Conservation (phyloP, 2,888 invertebrate genomes). For the Alloplasta piceator region DNA sequence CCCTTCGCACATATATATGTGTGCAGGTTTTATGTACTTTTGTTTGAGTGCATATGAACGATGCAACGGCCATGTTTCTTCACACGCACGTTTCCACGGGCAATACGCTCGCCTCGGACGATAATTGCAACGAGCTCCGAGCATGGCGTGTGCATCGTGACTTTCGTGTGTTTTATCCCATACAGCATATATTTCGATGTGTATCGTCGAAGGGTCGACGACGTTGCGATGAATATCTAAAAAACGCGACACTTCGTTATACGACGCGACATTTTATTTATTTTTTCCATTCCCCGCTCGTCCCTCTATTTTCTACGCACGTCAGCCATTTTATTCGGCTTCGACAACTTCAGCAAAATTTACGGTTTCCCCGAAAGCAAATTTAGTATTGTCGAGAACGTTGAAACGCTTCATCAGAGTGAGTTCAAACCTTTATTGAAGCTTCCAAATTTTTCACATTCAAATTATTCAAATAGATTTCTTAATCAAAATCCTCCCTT, state of each 20-base stretch:
- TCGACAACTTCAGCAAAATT: too few relatives aligned
- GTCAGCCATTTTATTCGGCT: background rate
- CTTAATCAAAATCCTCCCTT: too few relatives aligned
- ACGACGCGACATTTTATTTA: slow-evolving; percentile 4
- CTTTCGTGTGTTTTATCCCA: slow-evolving; percentile 18
- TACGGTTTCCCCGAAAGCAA: too few relatives aligned
- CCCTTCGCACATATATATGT: background rate
- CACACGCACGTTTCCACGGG: slow-evolving; percentile 55
- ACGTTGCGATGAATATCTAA: slow-evolving; percentile 37
- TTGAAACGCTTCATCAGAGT: too few relatives aligned
- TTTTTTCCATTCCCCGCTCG: background rate
- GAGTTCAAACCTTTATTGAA: too few relatives aligned
- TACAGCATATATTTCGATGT: slow-evolving; percentile 8
- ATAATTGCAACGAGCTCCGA: slow-evolving; percentile 54
- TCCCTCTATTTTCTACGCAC: background rate
- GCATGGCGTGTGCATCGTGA: slow-evolving; percentile 34
- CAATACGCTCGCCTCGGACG: slow-evolving; percentile 46
- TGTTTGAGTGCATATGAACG: background rate
- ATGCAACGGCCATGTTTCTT: slow-evolving; percentile 53
- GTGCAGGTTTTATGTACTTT: background rate
- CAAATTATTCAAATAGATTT: too few relatives aligned
- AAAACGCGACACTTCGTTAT: background rate
- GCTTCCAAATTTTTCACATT: too few relatives aligned
- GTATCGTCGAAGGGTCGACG: slow-evolving; percentile 44
- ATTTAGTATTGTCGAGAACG: too few relatives aligned